phyloP scores from a whole-genome alignment of 2,113 vertebrate species.

The Takifugu flavidus region DNA sequence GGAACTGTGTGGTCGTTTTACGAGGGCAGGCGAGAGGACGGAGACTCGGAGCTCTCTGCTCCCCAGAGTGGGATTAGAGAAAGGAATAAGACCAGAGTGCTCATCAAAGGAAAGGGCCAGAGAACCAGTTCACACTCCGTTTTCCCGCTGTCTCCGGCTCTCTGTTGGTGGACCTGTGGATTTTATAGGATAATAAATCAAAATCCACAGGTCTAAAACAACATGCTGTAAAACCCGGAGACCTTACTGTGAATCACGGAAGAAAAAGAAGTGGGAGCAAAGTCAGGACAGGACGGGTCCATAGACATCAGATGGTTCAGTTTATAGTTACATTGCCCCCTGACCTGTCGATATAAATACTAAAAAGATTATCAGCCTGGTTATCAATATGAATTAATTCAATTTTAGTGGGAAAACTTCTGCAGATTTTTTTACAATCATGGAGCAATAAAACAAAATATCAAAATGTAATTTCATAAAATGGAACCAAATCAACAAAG shows the following conservation, averaged over 20 bases:
- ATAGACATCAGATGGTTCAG: constrained; percentile 5
- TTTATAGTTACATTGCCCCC: neutral
- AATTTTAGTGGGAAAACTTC: neutral
- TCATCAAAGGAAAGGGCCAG: constrained; percentile 65
- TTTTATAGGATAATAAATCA: constrained; percentile 65
- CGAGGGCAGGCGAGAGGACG: constrained; percentile 35
- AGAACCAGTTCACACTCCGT: constrained; percentile 59
- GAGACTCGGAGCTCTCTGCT: constrained; percentile 47
- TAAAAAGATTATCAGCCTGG: neutral
- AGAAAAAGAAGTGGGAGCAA: constrained; percentile 10
- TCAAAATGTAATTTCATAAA: too few relatives aligned
- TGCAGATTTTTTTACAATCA: too few relatives aligned
- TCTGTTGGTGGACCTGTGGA: constrained; percentile 37
- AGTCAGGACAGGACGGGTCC: neutral
- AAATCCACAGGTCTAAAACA: constrained; percentile 49
- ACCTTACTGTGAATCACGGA: constrained; percentile 11
- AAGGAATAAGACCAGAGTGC: constrained; percentile 56
- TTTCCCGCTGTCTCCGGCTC: constrained; percentile 33
- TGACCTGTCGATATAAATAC: neutral
- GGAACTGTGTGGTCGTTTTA: constrained; percentile 66
- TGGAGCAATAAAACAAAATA: neutral
- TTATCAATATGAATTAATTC: neutral
- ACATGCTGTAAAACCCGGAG: constrained; percentile 30
- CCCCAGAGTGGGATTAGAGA: constrained; percentile 61
- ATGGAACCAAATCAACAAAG: too few relatives aligned